Percentiles rank a stretch among this genome's conserved stretches.
Evolutionary conservation across 2,113 vertebrate species (phyloP).

Genomic region (Verasper variegatus): DNA sequence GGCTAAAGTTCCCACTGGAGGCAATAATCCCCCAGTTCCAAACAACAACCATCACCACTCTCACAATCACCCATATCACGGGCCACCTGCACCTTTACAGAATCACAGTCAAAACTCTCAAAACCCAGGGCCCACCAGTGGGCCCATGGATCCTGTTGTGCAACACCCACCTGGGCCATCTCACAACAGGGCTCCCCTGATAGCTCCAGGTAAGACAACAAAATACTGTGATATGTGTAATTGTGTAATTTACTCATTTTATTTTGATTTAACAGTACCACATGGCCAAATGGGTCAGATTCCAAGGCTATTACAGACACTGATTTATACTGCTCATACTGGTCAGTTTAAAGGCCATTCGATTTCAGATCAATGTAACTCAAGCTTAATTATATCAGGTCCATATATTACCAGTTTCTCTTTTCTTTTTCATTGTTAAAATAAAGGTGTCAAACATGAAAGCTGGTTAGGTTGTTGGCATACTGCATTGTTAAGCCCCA

Average conservation of each 20-base stretch:
- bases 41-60: conserved; percentile 73
- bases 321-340: background rate
- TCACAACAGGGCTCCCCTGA: conserved; percentile 72
- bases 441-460: conserved; percentile 54
- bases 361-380: background rate
- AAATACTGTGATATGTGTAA: background rate
- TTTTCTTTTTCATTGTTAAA: conserved; percentile 16
- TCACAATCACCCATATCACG: conserved; percentile 78
- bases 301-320: background rate
- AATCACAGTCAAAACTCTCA: conserved; percentile 82
- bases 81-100: conserved; percentile 81
- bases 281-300: background rate
- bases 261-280: background rate
- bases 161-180: conserved; percentile 75
- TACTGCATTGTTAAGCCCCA: conserved; percentile 57
- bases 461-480: conserved; percentile 47
- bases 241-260: background rate
- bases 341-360: background rate
- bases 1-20: conserved; percentile 79
- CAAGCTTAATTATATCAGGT: too few relatives aligned
- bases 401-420: background rate
- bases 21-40: conserved; percentile 75
- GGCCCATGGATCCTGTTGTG: conserved; percentile 71
- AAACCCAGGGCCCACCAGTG: conserved; percentile 79
- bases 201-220: conserved; percentile 72